Conservation (phyloP, 2,797 vertebrate genomes). For the Enoplosus armatus region DNA sequence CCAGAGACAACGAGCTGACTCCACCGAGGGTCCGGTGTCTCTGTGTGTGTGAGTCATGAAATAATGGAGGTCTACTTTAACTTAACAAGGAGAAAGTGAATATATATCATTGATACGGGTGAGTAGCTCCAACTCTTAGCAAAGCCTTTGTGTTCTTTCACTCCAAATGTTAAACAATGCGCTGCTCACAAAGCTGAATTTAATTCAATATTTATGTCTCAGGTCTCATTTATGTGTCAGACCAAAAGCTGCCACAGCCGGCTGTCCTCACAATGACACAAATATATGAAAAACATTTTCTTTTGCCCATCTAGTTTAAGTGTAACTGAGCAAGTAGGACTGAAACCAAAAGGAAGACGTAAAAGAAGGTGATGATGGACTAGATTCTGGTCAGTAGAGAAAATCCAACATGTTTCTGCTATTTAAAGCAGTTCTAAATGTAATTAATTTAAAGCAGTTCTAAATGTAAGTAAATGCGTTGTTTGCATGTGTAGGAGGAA, state of each 20-base stretch:
- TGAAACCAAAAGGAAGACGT: neutral
- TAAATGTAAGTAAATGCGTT: slow-evolving; percentile 28
- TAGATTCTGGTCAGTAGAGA: neutral
- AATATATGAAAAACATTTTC: too few relatives aligned
- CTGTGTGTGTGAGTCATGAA: slow-evolving; percentile 19
- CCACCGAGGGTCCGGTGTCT: neutral
- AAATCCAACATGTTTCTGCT: neutral
- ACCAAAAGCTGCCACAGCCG: too few relatives aligned
- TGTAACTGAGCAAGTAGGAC: neutral
- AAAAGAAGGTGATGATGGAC: neutral
- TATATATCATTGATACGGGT: neutral
- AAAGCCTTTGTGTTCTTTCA: neutral
- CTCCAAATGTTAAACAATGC: neutral
- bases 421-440: slow-evolving; percentile 36
- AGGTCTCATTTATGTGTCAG: too few relatives aligned
- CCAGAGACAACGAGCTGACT: slow-evolving; percentile 39
- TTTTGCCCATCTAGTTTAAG: too few relatives aligned
- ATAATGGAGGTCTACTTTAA: neutral
- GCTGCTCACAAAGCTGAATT: neutral
- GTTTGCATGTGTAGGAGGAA: slow-evolving; percentile 46
- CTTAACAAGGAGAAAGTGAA: neutral
- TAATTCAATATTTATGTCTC: too few relatives aligned
- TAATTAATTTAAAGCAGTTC: slow-evolving; percentile 36
- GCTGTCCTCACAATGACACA: too few relatives aligned
- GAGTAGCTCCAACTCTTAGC: neutral